Base-by-base conservation (phyloP, 2,797 vertebrate genomes). In the Phrynocephalus guinanensis region DNA sequence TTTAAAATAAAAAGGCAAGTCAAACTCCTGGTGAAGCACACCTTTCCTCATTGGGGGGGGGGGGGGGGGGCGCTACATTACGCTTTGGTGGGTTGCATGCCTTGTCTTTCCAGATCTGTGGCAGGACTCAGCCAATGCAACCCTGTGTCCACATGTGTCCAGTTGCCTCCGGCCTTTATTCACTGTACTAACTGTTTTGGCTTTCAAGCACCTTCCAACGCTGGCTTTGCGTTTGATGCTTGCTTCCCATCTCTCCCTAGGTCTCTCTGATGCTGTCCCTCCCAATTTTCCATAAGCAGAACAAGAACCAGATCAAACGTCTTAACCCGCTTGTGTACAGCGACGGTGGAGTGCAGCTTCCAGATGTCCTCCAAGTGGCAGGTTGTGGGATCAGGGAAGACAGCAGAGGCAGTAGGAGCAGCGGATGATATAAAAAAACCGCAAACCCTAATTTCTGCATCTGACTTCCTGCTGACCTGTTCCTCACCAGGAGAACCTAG, bases 271-370 rank as follows among this genome's bases (percentile, higher is more conserved):
- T 94, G 97, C 96, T 92, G 96, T 94, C 96, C 92, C 95, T 97
- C 95, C 94, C 95, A 95, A 92, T 96, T 97, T 96, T 95, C 96
- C 94, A 95, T 96, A 96, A 97, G 96, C 97, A 96, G 96, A 96
- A 93, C 91, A 94, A 96, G 96, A 96, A 96, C 92, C 94, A 93
- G 96, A 95, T 90, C 95, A 94, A 79, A 94, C 88, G 10, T 95
- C 92, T 90, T 86, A 77, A 44, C 78, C 82, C 68, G 82, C 79
- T 38, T 80, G 80, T 88, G 92, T 96, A 94, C 91, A 94, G 94
- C 44, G 93, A 94, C 85, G 79, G 93, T 79, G 84, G 90, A 82
- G 91, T 93, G 88, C 93, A 87, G 85, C 89, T 89, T 94, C 95
- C 90, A 73, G 95, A 92, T 94, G 72, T 91, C 91, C 82, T 86